phyloP scores from a whole-genome alignment of 2,113 vertebrate species.

The Myocastor coypus region DNA sequence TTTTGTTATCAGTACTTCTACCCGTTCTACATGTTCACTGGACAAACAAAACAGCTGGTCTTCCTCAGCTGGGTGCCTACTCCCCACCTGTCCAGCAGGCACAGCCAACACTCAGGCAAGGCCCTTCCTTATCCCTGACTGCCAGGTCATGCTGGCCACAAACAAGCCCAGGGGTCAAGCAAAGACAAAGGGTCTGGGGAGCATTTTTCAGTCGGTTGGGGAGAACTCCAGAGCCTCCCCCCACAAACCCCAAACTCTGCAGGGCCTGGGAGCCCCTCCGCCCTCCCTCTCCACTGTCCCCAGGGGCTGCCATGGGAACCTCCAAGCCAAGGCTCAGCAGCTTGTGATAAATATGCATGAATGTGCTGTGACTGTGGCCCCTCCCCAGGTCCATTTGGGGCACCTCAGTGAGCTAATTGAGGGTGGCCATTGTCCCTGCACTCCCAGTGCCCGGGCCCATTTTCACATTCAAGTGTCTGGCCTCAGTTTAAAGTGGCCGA shows the following conservation, averaged over 20 bases:
- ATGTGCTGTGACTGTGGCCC: conserved; percentile 82
- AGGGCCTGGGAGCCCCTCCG: conserved; percentile 42
- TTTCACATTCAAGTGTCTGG: conserved; percentile 89
- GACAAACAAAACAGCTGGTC: not conserved
- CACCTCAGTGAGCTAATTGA: conserved; percentile 90
- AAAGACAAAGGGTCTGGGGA: not conserved
- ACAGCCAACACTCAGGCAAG: not conserved
- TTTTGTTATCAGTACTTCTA: not conserved
- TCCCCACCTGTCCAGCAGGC: not conserved
- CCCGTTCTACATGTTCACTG: not conserved
- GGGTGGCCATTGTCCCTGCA: conserved; percentile 86
- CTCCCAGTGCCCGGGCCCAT: conserved; percentile 85
- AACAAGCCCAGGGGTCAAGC: not conserved
- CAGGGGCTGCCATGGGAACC: conserved; percentile 85
- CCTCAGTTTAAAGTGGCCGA: conserved; percentile 89
- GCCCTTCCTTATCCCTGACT: not conserved
- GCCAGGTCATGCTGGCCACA: not conserved
- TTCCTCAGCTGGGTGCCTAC: not conserved
- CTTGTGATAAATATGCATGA: conserved; percentile 87
- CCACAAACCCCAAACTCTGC: conserved; percentile 78
- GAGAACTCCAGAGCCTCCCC: conserved; percentile 57
- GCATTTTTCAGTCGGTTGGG: not conserved
- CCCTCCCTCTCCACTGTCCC: not conserved
- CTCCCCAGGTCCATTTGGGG: conserved; percentile 86
- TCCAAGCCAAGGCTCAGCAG: conserved; percentile 67